Conservation (phyloP, 53 echinoderm and acorn worm species). For the Luidia sarsii region DNA sequence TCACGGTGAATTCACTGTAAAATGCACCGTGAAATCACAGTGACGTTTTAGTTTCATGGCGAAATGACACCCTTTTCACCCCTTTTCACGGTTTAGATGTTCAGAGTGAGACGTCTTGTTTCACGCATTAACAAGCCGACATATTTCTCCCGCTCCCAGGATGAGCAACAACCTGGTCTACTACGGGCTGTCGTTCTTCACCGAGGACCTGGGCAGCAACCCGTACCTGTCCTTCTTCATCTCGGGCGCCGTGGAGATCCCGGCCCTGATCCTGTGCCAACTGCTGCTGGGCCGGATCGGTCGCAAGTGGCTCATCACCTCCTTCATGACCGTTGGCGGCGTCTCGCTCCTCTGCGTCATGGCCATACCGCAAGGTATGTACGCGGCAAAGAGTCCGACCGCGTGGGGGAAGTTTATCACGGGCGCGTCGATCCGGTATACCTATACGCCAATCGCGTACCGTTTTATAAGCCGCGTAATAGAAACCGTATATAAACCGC, state of each 20-base stretch:
- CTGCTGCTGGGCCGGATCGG: conserved; percentile 40
- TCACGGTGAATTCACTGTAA: no score
- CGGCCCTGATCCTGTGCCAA: conserved; percentile 49
- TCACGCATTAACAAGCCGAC: neutral
- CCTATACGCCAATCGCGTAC: no score
- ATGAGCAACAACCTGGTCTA: conserved; percentile 58
- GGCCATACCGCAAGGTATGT: conserved; percentile 35
- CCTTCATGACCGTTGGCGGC: conserved; percentile 56
- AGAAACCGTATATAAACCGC: no score
- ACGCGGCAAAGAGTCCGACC: no score
- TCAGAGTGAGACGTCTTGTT: neutral
- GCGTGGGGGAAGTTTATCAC: no score
- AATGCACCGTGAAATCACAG: no score
- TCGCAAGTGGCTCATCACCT: conserved; percentile 44
- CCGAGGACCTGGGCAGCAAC: conserved; percentile 58
- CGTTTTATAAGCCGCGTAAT: no score
- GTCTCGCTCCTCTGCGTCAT: conserved; percentile 47
- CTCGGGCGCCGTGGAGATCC: conserved; percentile 67
- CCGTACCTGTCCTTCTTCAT: conserved; percentile 67
- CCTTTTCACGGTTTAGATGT: no score
- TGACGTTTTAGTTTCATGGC: no score
- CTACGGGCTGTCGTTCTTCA: conserved; percentile 64
- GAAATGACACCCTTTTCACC: no score
- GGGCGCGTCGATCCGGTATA: no score
- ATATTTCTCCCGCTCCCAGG: conserved; percentile 20